phyloP scores from a whole-genome alignment of 2,797 vertebrate genomes.

The Periophthalmus magnuspinnatus region DNA sequence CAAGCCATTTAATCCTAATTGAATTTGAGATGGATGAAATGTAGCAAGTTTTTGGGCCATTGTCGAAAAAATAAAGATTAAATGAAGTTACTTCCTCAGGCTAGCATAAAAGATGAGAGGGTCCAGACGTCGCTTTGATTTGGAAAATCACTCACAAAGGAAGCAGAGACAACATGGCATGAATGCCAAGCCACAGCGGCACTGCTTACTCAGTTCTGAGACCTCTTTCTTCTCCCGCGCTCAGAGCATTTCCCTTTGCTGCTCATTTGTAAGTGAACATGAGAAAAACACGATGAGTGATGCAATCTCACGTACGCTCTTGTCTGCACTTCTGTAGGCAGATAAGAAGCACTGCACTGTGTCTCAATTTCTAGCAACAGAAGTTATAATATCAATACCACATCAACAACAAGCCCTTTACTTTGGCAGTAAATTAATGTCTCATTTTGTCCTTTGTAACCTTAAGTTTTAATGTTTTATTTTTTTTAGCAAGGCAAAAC shows the following conservation, averaged over 20 bases:
- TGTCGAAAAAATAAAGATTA: conserved; percentile 41
- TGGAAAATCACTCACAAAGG: conserved; percentile 22
- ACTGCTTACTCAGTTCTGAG: conserved; percentile 13
- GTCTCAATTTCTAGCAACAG: background rate
- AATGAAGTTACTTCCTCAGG: conserved; percentile 32
- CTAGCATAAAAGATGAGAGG: conserved; percentile 38
- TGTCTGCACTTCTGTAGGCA: conserved; percentile 1
- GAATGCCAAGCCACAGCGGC: conserved; percentile 36
- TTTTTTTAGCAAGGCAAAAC: too few relatives aligned
- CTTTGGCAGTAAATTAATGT: background rate
- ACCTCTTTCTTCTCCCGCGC: conserved; percentile 8
- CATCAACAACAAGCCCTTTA: background rate
- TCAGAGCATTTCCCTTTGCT: conserved; percentile 10
- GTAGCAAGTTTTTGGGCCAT: conserved; percentile 26
- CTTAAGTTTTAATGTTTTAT: too few relatives aligned
- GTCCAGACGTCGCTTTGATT: conserved; percentile 29
- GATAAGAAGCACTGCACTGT: background rate
- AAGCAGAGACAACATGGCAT: conserved; percentile 19
- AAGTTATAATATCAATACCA: background rate
- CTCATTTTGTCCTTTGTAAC: too few relatives aligned
- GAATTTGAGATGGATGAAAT: conserved; percentile 39
- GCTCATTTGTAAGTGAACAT: conserved; percentile 20
- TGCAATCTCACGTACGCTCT: conserved; percentile 1
- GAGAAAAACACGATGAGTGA: conserved; percentile 4
- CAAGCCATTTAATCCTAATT: conserved; percentile 36